A percentile compares a stretch with the other conserved stretches of the same genome.
Conservation (phyloP, 2,888 invertebrate species). For the Acanthococcus lagerstroemiae region DNA sequence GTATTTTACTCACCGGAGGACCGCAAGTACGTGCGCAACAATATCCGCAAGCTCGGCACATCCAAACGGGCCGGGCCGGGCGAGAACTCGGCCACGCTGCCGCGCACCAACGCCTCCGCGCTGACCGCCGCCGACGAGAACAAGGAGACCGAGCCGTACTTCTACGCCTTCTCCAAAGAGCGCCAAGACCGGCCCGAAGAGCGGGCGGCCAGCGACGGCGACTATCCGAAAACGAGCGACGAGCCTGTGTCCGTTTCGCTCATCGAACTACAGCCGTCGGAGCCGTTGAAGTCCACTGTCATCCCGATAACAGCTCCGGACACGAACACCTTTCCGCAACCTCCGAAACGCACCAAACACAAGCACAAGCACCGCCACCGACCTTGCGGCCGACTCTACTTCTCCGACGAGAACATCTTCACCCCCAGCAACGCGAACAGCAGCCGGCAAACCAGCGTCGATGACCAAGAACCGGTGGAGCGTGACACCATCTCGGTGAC, state of each 20-base stretch:
- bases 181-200: not conserved
- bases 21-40: slow-evolving; percentile 47
- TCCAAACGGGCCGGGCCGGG: slow-evolving; percentile 5
- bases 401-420: slow-evolving; percentile 19
- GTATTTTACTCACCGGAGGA: slow-evolving; percentile 62
- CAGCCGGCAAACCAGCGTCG: not conserved
- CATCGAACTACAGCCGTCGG: slow-evolving; percentile 9
- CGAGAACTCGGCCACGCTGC: slow-evolving; percentile 9
- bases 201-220: not conserved
- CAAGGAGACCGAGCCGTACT: not conserved
- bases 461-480: not conserved
- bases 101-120: slow-evolving; percentile 1
- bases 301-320: slow-evolving; percentile 27
- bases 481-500: not conserved
- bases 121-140: not conserved
- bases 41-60: slow-evolving; percentile 19
- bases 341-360: slow-evolving; percentile 31
- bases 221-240: not conserved
- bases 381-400: slow-evolving; percentile 11
- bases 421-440: not conserved
- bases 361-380: slow-evolving; percentile 17
- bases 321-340: slow-evolving; percentile 27
- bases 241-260: not conserved
- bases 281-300: slow-evolving; percentile 6
- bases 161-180: not conserved